Evolutionary conservation across 2,113 vertebrate genomes (phyloP).

Genomic region (Paramormyrops kingsleyae): DNA sequence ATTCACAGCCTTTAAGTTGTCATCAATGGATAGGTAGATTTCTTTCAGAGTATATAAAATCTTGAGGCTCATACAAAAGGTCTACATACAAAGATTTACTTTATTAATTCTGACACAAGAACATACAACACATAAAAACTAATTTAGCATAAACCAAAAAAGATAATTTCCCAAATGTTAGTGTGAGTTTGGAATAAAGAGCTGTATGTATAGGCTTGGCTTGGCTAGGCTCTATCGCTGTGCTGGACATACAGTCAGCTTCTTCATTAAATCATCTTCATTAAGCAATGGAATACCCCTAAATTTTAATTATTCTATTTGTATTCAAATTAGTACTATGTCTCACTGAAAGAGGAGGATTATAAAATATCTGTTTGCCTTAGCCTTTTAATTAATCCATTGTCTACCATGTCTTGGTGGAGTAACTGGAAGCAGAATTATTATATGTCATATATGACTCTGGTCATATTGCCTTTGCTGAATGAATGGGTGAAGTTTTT

Average conservation of each 20-base stretch:
- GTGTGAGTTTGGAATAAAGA: neutral
- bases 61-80: neutral
- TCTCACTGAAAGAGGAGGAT: neutral
- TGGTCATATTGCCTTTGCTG: slow-evolving; percentile 21
- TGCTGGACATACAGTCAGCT: neutral
- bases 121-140: neutral
- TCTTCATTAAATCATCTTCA: slow-evolving; percentile 4
- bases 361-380: slow-evolving; percentile 28
- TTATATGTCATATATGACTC: slow-evolving; percentile 26
- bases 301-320: slow-evolving; percentile 34
- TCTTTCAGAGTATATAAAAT: neutral
- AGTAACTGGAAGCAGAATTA: slow-evolving; percentile 27
- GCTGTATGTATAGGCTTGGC: neutral
- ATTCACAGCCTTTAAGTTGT: neutral
- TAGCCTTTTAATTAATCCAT: slow-evolving; percentile 38
- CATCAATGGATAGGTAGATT: neutral
- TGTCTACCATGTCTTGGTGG: slow-evolving; percentile 26
- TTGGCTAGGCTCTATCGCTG: neutral
- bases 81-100: neutral
- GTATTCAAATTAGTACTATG: slow-evolving; percentile 34
- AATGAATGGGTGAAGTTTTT: neutral
- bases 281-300: slow-evolving; percentile 1
- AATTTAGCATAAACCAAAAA: neutral
- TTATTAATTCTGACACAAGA: neutral
- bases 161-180: neutral